A percentile compares a stretch with the other conserved stretches of the same genome.
Evolutionary conservation across 2,113 vertebrate genomes (phyloP).

Genomic region (Labeo catla): DNA sequence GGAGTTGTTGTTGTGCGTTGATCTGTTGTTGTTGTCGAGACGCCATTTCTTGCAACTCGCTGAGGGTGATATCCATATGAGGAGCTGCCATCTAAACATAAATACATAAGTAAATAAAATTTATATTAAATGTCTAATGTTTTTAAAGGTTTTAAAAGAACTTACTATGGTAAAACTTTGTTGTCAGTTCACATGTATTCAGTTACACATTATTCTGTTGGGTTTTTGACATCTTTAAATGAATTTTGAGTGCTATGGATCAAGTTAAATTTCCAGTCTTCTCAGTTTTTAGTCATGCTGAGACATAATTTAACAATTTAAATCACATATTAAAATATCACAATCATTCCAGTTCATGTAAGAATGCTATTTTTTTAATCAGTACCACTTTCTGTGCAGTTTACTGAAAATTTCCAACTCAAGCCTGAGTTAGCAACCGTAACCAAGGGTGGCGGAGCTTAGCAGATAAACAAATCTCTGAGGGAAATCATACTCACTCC

Average conservation of each 20-base stretch:
- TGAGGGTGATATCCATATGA: conserved; percentile 86
- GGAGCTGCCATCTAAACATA: conserved; percentile 77
- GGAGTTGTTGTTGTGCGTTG: conserved; percentile 86
- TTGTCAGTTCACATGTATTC: not conserved
- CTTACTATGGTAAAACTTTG: not conserved
- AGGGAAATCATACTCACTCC: conserved; percentile 75
- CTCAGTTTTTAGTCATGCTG: not conserved
- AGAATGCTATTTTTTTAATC: not conserved
- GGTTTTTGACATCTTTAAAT: not conserved
- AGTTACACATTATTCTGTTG: not conserved
- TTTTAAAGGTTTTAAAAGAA: not conserved
- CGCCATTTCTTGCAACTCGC: conserved; percentile 92
- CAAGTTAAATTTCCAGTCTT: not conserved
- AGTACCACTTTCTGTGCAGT: not conserved
- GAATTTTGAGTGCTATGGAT: not conserved
- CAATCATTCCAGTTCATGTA: not conserved
- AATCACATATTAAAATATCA: no score
- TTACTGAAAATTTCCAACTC: not conserved
- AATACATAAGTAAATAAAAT: not conserved
- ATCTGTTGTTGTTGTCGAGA: conserved; percentile 93
- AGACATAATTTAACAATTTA: not conserved
- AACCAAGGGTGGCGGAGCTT: not conserved
- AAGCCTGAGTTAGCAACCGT: not conserved
- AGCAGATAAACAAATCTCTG: not conserved
- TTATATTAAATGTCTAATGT: no score